Percentiles rank a stretch among this genome's conserved stretches.
Evolutionary conservation across 1,140 invertebrate genomes (phyloP).

Genomic region (Platorchestia sp.): DNA sequence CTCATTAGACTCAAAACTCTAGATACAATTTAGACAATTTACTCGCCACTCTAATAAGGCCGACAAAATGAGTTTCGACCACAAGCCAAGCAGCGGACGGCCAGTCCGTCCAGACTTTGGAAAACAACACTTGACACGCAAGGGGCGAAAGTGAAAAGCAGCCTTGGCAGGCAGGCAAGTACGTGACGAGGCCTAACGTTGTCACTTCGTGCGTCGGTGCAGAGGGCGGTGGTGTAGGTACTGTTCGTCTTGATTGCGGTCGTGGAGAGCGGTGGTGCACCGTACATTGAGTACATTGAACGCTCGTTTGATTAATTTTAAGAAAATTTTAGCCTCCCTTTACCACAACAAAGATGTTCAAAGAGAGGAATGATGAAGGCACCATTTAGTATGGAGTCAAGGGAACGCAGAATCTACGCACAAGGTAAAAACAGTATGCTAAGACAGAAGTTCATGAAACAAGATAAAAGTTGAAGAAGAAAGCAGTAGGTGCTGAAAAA

Average conservation of each 20-base stretch:
- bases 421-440: too few species aligned
- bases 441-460: too few species aligned
- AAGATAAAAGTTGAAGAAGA: too few species aligned
- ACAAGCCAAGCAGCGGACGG: background rate
- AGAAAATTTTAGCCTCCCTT: too few species aligned
- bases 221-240: background rate
- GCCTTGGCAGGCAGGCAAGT: conserved; percentile 3
- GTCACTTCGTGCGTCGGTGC: background rate
- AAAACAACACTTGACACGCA: background rate
- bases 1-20: background rate
- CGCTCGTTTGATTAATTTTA: too few species aligned
- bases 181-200: background rate
- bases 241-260: background rate
- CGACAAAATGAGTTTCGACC: background rate
- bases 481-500: too few species aligned
- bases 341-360: too few species aligned
- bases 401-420: too few species aligned
- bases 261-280: background rate
- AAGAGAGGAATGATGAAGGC: too few species aligned
- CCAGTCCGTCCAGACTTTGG: background rate
- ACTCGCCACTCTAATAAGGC: background rate
- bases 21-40: background rate
- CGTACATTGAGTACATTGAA: background rate
- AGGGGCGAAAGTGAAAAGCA: background rate
- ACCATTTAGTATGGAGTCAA: too few species aligned